These are phyloP conservation scores for Oreochromis aureus DNA, from an alignment of 2,113 vertebrate genomes.

Conservation along the genomic window DNA sequence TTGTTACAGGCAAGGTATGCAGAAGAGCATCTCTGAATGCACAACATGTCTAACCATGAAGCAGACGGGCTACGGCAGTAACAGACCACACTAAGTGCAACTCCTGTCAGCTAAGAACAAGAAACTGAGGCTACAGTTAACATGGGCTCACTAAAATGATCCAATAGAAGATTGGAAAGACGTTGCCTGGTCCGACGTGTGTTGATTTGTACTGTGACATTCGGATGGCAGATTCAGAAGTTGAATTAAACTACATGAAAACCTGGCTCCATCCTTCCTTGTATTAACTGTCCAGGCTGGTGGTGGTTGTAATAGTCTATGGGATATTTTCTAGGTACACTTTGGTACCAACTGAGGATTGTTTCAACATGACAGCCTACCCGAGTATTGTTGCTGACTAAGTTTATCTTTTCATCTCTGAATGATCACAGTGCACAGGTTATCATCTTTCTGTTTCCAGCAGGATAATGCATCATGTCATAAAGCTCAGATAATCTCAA, in stretches of 20 bases:
- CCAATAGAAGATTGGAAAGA: background rate
- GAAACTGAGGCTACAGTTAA: background rate
- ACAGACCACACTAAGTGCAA: background rate
- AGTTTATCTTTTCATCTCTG: background rate
- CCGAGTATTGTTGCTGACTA: background rate
- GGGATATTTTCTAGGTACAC: background rate
- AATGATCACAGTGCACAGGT: background rate
- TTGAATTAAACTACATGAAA: background rate
- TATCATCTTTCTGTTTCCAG: background rate
- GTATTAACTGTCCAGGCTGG: background rate
- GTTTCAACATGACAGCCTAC: background rate
- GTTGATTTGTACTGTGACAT: background rate
- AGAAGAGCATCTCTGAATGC: background rate
- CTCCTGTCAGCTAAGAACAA: background rate
- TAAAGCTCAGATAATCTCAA: background rate
- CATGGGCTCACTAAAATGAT: background rate
- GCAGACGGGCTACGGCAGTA: background rate
- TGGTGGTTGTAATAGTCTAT: background rate
- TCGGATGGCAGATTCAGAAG: background rate
- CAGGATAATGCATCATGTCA: background rate
- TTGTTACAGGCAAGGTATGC: background rate
- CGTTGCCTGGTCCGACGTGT: background rate
- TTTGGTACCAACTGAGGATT: background rate
- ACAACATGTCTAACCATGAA: background rate
- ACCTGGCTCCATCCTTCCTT: background rate